A percentile compares a stretch with the other conserved stretches of the same genome.
These are phyloP conservation scores for Lampris incognitus DNA, from an alignment of 2,113 vertebrate species.

Conservation along the genomic window DNA sequence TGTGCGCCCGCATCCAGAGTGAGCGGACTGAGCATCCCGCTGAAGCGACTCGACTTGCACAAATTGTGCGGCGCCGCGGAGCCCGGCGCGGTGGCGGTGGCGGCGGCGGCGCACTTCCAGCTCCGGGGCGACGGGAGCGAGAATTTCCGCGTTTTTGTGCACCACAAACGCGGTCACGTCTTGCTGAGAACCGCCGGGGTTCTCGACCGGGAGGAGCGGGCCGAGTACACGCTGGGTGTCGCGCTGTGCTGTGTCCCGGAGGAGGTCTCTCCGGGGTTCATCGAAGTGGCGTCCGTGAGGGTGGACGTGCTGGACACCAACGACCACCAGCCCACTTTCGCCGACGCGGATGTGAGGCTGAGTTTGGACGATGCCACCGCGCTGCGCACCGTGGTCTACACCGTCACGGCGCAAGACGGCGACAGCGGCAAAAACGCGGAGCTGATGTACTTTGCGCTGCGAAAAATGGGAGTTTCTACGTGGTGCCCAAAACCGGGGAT, in stretches of 20 bases:
- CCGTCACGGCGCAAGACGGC: conserved; percentile 82
- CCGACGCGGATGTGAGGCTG: conserved; percentile 70
- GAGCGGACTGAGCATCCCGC: conserved; percentile 85
- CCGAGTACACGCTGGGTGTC: conserved; percentile 81
- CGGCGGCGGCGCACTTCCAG: conserved; percentile 78
- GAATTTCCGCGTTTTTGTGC: conserved; percentile 84
- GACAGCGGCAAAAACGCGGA: conserved; percentile 89
- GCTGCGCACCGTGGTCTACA: conserved; percentile 82
- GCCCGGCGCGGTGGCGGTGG: too few species aligned
- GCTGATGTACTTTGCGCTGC: conserved; percentile 85
- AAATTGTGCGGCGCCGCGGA: conserved; percentile 75
- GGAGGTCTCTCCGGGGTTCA: conserved; percentile 45
- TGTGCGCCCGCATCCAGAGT: conserved; percentile 86
- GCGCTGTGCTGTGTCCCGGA: conserved; percentile 80
- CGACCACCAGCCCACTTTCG: conserved; percentile 87
- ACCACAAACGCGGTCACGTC: conserved; percentile 85
- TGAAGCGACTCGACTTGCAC: conserved; percentile 82
- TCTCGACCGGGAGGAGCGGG: conserved; percentile 86
- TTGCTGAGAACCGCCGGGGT: conserved; percentile 82
- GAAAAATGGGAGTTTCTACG: conserved; percentile 87
- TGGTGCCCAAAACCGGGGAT: conserved; percentile 89
- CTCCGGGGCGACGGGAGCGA: conserved; percentile 84
- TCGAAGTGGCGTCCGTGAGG: conserved; percentile 82
- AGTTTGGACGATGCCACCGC: conserved; percentile 87
- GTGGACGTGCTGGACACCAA: conserved; percentile 90